phyloP scores from a whole-genome alignment of 2,888 invertebrate species.

The Poecilobothrus nobilitatus region DNA sequence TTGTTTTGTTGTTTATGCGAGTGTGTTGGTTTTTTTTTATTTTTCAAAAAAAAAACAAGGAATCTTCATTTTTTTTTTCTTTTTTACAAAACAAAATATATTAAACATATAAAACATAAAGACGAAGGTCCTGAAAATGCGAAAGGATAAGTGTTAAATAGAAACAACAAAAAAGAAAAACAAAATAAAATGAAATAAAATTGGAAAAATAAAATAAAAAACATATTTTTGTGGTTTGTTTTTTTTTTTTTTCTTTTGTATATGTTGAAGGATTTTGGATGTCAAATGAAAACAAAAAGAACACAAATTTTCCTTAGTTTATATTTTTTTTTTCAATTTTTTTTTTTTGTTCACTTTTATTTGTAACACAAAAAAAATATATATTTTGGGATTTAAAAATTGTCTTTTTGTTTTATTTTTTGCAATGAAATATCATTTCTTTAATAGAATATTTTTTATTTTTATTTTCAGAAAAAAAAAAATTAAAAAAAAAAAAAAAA shows the following conservation, averaged over 20 bases:
- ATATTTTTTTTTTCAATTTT: background rate
- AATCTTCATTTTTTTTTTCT: no score
- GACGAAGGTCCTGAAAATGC: constrained; percentile 1
- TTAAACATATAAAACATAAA: background rate
- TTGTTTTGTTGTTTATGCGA: background rate
- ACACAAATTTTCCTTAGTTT: background rate
- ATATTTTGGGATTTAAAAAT: background rate
- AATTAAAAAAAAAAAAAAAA: no score
- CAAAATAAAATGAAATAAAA: no score
- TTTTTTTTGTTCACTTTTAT: background rate
- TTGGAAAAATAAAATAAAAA: background rate
- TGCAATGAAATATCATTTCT: no score
- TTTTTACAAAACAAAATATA: no score
- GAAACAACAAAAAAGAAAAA: no score
- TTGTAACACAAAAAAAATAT: background rate
- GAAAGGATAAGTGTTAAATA: constrained; percentile 2
- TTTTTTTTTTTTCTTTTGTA: background rate
- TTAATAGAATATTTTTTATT: no score
- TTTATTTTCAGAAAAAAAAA: no score
- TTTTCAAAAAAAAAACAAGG: no score
- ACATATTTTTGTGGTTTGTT: background rate
- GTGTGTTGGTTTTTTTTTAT: no score
- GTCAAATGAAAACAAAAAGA: background rate
- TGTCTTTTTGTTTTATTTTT: background rate
- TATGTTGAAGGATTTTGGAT: background rate